Percentiles rank a stretch among this genome's conserved stretches.
Evolutionary conservation across 2,113 vertebrate species (phyloP).

Genomic region (Ardeotis arabs): DNA sequence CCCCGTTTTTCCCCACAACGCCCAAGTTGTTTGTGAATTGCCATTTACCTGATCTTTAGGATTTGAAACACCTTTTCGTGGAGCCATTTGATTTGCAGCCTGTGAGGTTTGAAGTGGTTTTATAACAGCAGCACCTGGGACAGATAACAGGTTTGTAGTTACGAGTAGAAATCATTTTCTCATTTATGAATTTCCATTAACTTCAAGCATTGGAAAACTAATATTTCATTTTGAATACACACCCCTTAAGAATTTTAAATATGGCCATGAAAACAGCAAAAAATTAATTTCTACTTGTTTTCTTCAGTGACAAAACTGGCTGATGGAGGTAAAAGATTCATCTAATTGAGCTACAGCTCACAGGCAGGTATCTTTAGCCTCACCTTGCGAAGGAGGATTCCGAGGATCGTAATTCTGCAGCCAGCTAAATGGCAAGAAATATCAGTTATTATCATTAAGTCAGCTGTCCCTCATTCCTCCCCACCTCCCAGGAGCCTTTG

Average conservation of each 20-base stretch:
- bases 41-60: constrained; percentile 22
- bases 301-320: background rate
- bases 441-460: background rate
- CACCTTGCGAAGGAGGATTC: constrained; percentile 41
- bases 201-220: background rate
- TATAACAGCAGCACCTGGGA: background rate
- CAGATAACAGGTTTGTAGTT: background rate
- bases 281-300: background rate
- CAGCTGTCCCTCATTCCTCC: background rate
- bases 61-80: background rate
- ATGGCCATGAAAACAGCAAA: rapidly evolving
- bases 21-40: rapidly evolving
- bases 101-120: constrained; percentile 51
- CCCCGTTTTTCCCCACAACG: background rate
- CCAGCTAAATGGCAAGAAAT: constrained; percentile 11
- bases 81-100: constrained; percentile 31
- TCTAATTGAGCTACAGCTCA: background rate
- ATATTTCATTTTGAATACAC: background rate
- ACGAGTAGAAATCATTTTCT: background rate
- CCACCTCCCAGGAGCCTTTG: background rate
- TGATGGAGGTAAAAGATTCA: background rate
- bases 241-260: background rate
- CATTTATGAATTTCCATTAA: background rate
- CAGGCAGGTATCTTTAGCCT: background rate
- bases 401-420: constrained; percentile 1